Evolutionary conservation across 2,113 vertebrate species (phyloP), one percentile per base, ranked within the genome.

Genomic region (Leptodactylus fuscus): DNA sequence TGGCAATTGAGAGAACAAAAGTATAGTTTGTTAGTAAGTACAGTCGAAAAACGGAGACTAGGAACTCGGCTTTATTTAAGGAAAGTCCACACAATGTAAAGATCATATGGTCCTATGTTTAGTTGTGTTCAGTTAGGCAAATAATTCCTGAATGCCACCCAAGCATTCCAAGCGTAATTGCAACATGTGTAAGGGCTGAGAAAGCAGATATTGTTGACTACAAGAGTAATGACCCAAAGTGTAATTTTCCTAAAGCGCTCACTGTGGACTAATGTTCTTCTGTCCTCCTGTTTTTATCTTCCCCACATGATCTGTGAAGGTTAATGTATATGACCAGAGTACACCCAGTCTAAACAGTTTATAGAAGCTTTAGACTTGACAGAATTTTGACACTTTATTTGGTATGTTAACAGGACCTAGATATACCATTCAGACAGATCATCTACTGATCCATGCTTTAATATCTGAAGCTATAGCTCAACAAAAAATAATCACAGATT

Each of bases 271-370:
- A 89, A 85, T 92, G 93, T 93, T 86, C 93, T 91, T 92, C 89
- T 89, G 0, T 53, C 67, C 51, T 51, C 82, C 76, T 88, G 20
- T 4, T 87, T 89, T 89, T 88, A 87, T 86, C 87, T 88, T 84
- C 92, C 94, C 93, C 75, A 46, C 79, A 27, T 41, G 60, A 85
- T 89, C 87, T 87, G 90, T 90, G 8, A 90, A 91, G 87, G 91
- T 89, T 85, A 91, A 90, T 91, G 91, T 89, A 88, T 89, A 85
- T 88, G 91, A 86, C 85, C 88, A 87, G 71, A 70, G 89, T 88
- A 93, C 89, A 92, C 93, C 94, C 92, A 97, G 95, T 96, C 93
- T 96, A 97, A 97, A 96, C 96, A 97, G 91, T 94, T 95, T 96
- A 96, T 95, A 94, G 94, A 95, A 96, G 81, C 82, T 87, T 87